Conservation (phyloP, 2,888 invertebrate genomes). For the Nemoura dubitans region DNA sequence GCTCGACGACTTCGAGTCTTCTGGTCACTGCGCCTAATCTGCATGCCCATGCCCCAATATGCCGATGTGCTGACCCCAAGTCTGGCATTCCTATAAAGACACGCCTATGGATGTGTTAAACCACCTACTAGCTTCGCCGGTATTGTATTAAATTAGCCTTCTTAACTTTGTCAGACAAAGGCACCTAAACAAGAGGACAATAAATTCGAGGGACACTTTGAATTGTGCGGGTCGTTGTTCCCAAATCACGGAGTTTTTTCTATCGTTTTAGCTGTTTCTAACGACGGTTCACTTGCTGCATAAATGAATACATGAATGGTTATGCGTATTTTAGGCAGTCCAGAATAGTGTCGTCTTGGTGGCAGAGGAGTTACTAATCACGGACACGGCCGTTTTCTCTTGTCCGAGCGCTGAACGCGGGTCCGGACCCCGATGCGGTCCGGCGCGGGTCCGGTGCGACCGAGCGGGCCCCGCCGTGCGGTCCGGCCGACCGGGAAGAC, state of each 20-base stretch:
- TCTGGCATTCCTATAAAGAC: constrained; percentile 32
- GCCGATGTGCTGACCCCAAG: constrained; percentile 25
- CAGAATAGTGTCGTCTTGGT: constrained; percentile 42
- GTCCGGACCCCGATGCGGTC: not conserved
- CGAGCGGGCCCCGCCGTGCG: not conserved
- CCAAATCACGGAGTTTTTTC: constrained; percentile 37
- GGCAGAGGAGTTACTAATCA: constrained; percentile 43
- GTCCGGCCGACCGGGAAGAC: constrained; percentile 1
- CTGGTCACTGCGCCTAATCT: not conserved
- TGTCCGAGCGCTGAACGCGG: not conserved
- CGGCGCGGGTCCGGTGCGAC: too few relatives aligned
- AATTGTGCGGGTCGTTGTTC: constrained; percentile 38
- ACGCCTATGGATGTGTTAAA: constrained; percentile 23
- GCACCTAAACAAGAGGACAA: constrained; percentile 35
- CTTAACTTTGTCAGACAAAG: constrained; percentile 45
- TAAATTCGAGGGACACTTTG: constrained; percentile 42
- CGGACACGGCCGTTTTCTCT: constrained; percentile 8
- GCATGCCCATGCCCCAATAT: constrained; percentile 27
- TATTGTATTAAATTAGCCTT: constrained; percentile 41
- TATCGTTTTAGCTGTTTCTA: constrained; percentile 42
- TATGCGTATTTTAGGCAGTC: constrained; percentile 28
- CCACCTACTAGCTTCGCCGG: constrained; percentile 38
- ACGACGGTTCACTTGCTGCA: constrained; percentile 40
- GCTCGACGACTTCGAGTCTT: not conserved
- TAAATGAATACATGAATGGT: constrained; percentile 47